These are phyloP conservation scores for Dicycla oo DNA, from an alignment of 2,888 invertebrate genomes.

Conservation along the genomic window DNA sequence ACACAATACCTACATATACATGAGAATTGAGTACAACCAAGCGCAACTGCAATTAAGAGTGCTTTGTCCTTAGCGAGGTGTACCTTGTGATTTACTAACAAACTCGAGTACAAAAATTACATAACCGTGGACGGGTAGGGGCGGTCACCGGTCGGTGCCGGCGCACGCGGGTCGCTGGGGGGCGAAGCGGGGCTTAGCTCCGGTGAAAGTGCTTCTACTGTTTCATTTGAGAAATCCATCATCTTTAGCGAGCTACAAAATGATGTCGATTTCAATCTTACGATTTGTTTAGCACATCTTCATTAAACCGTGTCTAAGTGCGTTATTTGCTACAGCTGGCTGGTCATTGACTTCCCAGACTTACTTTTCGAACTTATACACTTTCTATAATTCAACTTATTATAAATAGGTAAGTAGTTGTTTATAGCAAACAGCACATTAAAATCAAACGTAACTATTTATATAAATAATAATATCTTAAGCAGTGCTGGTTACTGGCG, in stretches of 20 bases:
- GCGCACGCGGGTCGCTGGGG: conserved; percentile 15
- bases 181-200: conserved; percentile 52
- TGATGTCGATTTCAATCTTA: conserved; percentile 74
- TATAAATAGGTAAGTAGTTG: background rate
- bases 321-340: conserved; percentile 46
- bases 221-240: conserved; percentile 81
- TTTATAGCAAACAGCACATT: background rate
- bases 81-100: conserved; percentile 69
- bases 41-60: conserved; percentile 57
- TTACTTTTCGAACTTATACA: background rate
- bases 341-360: conserved; percentile 42
- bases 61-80: conserved; percentile 69
- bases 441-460: conserved; percentile 5
- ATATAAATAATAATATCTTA: conserved; percentile 14
- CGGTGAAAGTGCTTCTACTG: conserved; percentile 83
- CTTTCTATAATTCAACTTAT: background rate
- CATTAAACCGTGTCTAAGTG: conserved; percentile 62
- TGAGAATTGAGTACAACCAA: conserved; percentile 48
- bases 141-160: conserved; percentile 59
- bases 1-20: conserved; percentile 47
- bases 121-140: conserved; percentile 66
- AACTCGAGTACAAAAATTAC: conserved; percentile 68
- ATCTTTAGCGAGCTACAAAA: conserved; percentile 74
- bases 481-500: no score
- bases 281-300: conserved; percentile 67